Percentiles rank a stretch among this genome's conserved stretches.
Evolutionary conservation across 2,797 vertebrate genomes (phyloP).

Genomic region (Rhabdomys pumilio): DNA sequence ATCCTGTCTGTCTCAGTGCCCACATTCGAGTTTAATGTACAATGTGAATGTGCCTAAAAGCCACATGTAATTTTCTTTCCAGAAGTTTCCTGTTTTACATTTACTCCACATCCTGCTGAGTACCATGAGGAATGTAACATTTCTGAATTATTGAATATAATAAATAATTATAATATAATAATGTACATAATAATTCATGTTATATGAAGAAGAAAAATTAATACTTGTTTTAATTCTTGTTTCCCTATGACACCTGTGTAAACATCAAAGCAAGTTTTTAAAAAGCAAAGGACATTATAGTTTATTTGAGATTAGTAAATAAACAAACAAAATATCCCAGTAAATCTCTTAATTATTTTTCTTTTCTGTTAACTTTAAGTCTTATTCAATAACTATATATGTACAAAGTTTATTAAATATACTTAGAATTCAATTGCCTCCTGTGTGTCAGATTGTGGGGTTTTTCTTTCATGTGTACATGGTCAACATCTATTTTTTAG

Average conservation of each 20-base stretch:
- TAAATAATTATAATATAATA: not conserved
- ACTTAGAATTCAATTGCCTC: constrained; percentile 60
- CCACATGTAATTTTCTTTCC: not conserved
- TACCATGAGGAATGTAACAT: not conserved
- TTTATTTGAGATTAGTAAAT: constrained; percentile 55
- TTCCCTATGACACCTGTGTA: not conserved
- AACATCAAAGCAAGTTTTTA: constrained; percentile 60
- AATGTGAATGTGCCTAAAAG: not conserved
- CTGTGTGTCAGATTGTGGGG: not conserved
- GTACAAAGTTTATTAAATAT: not conserved
- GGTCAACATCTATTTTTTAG: not conserved
- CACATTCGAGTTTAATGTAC: not conserved
- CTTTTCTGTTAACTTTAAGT: constrained; percentile 35
- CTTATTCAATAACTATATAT: not conserved
- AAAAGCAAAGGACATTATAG: constrained; percentile 8
- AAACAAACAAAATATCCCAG: not conserved
- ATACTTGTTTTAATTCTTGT: constrained; percentile 36
- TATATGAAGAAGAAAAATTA: not conserved
- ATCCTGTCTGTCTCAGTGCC: not conserved
- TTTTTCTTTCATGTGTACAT: not conserved
- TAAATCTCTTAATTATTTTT: constrained; percentile 49
- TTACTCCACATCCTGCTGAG: not conserved
- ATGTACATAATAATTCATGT: not conserved
- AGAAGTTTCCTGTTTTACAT: not conserved
- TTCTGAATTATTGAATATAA: not conserved